Base-by-base conservation (phyloP, 2,888 invertebrate genomes). In the Orthonevra nobilis region DNA sequence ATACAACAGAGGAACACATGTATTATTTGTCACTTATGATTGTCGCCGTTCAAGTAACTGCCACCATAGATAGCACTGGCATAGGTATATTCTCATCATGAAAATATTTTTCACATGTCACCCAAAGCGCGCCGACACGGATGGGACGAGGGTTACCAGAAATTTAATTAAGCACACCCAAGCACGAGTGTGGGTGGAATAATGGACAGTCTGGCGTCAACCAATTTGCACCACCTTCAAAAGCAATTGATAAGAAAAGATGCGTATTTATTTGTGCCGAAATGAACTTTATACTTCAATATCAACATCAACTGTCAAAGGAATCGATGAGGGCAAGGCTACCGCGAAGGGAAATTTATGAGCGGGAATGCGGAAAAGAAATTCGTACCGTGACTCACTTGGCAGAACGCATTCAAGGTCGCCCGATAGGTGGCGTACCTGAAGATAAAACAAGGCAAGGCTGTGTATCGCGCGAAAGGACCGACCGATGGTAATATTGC, bases 311-410 rank as follows among this genome's bases (percentile, higher is more conserved):
- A n/a, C n/a, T n/a, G n/a, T n/a, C n/a, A n/a, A n/a, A n/a, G n/a
- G n/a, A n/a, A n/a, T n/a, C n/a, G n/a, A n/a, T n/a, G n/a, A n/a
- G n/a, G n/a, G n/a, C n/a, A n/a, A n/a, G n/a, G n/a, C n/a, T n/a
- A n/a, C n/a, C n/a, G n/a, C n/a, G n/a, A n/a, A n/a, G n/a, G n/a
- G n/a, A n/a, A n/a, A n/a, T n/a, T n/a, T n/a, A n/a, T n/a, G n/a
- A 26, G 14, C 9, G 1, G 12, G 14, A 10, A 23, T 17, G 34
- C 20, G 30, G 17, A 79, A 79, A 61, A 58, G 68, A 73, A 79
- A 54, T 36, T 56, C 56, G 36, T 79, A 46, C 26, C 73, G 61
- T 75, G 75, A 75, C 79, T 30, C 10, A 32, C 12, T 26, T 34
- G 9, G 52, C 28, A 19, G 52, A 42, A 30, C 15, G 32, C 10